A percentile compares a stretch with the other conserved stretches of the same genome.
Evolutionary conservation across 2,797 vertebrate species (phyloP).

Genomic region (Spheniscus humboldti): DNA sequence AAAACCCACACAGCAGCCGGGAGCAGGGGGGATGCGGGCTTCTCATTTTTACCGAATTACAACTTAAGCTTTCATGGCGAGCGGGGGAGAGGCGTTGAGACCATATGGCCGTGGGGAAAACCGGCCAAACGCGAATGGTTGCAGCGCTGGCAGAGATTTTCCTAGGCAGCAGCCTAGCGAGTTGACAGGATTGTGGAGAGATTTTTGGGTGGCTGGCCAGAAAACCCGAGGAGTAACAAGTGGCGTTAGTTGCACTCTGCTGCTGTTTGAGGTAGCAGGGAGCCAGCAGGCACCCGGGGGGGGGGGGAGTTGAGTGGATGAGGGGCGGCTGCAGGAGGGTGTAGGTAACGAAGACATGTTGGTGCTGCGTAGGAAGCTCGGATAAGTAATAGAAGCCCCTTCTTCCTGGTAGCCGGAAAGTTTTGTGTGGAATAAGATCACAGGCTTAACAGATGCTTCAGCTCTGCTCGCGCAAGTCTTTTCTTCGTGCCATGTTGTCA

Average conservation of each 20-base stretch:
- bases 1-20: conserved; percentile 42
- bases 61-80: not conserved
- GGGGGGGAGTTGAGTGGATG: not conserved
- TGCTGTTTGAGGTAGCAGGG: not conserved
- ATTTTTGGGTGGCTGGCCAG: not conserved
- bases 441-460: not conserved
- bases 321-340: not conserved
- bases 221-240: not conserved
- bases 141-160: not conserved
- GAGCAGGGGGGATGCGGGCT: conserved; percentile 11
- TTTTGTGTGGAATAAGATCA: conserved; percentile 13
- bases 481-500: not conserved
- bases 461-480: not conserved
- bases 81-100: conserved; percentile 14
- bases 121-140: not conserved
- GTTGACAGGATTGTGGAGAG: not conserved
- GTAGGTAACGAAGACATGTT: not conserved
- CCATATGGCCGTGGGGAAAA: conserved; percentile 21
- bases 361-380: not conserved
- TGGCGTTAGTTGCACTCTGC: not conserved
- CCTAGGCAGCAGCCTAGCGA: not conserved
- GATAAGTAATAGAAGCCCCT: not conserved
- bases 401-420: not conserved
- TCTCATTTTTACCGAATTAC: not conserved
- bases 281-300: not conserved